Evolutionary conservation across 1,140 invertebrate genomes (phyloP).

Genomic region (Propsilocerus akamusi): DNA sequence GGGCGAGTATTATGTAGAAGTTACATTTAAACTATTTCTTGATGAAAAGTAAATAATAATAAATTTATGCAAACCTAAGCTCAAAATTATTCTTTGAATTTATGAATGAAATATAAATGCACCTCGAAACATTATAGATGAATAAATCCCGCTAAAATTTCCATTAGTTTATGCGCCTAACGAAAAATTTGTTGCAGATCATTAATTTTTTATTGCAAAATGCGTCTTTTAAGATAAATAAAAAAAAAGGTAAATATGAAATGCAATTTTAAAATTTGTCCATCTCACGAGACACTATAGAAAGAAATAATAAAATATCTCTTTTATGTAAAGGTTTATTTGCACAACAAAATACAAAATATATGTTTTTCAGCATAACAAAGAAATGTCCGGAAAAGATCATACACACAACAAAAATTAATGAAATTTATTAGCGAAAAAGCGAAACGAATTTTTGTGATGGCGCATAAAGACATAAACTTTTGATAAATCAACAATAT

Average conservation of each 20-base stretch:
- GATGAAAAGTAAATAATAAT: not conserved
- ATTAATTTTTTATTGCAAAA: no score
- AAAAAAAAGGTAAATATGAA: not conserved
- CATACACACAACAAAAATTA: not conserved
- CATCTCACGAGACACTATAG: no score
- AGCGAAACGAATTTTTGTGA: no score
- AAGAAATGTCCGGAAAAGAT: not conserved
- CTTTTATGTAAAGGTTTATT: not conserved
- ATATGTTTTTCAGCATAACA: not conserved
- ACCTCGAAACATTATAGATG: not conserved
- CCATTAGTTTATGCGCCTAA: not conserved
- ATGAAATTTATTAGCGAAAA: no score
- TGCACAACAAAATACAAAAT: not conserved
- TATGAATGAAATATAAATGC: not conserved
- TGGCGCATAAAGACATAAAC: no score
- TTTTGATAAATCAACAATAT: no score
- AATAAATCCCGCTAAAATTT: not conserved
- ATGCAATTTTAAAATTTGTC: not conserved
- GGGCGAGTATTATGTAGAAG: no score
- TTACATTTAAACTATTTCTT: not conserved
- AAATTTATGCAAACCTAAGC: not conserved
- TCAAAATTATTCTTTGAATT: conserved; percentile 3
- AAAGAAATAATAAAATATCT: no score
- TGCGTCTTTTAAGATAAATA: not conserved
- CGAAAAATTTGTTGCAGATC: not conserved